A percentile compares a stretch with the other conserved stretches of the same genome.
phyloP scores from a whole-genome alignment of 2,797 vertebrate species.

The Merluccius polli region DNA sequence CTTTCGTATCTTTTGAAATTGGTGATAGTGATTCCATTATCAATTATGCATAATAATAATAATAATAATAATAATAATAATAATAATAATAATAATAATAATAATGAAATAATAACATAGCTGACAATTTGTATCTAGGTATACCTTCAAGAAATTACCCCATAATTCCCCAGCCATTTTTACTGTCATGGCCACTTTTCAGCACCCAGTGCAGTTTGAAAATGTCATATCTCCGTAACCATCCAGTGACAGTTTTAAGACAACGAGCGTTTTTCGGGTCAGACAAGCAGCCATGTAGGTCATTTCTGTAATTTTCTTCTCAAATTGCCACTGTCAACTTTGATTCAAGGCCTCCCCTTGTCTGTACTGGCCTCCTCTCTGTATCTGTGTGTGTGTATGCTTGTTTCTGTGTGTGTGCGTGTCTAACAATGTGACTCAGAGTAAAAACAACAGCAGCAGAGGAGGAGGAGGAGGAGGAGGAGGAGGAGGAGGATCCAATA shows the following conservation, averaged over 20 bases:
- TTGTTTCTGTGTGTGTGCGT: not conserved
- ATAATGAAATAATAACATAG: not conserved
- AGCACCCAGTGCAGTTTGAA: slow-evolving; percentile 22
- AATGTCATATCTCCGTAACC: slow-evolving; percentile 36
- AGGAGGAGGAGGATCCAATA: too few relatives aligned
- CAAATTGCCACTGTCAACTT: slow-evolving; percentile 51
- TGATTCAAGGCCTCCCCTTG: slow-evolving; percentile 39
- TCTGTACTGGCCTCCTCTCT: slow-evolving; percentile 33
- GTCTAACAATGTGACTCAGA: too few relatives aligned
- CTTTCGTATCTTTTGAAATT: not conserved
- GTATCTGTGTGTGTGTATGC: slow-evolving; percentile 24
- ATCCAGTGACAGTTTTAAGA: slow-evolving; percentile 28
- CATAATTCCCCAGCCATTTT: slow-evolving; percentile 24
- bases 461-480: too few relatives aligned
- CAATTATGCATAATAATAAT: not conserved
- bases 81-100: not conserved
- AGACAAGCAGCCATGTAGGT: slow-evolving; percentile 43
- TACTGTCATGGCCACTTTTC: slow-evolving; percentile 31
- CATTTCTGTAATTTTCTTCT: slow-evolving; percentile 58
- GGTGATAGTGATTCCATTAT: not conserved
- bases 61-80: not conserved
- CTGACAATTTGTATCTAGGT: not conserved
- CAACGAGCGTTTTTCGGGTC: slow-evolving; percentile 24
- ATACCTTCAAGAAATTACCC: slow-evolving; percentile 26
- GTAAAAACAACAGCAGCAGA: too few relatives aligned